Evolutionary conservation across 2,797 vertebrate genomes (phyloP), one percentile per base, ranked within the genome.

Genomic region (Sebastes wilsoni): DNA sequence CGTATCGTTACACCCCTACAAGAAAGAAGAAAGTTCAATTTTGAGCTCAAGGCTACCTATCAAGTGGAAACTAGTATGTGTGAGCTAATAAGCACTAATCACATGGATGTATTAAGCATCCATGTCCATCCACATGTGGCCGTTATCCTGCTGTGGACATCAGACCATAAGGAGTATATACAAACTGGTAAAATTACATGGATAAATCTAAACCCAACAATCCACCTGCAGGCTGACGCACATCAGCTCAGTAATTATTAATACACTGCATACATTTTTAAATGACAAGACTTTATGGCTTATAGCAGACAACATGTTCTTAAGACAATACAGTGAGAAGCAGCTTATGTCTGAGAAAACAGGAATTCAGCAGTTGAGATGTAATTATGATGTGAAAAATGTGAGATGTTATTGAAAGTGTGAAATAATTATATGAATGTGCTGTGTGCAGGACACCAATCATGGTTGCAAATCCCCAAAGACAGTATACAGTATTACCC

Each of bases 91-190:
- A n/a, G 28, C 18, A 42, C 14, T 42, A 42, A 42, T 42, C 38
- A 42, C 9, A 30, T 25, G 22, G 14, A 59, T 59, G 7, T 28
- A 27, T 62, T 73, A 66, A 71, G 46, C 58, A 74, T 68, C 32
- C 32, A 52, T 68, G 58, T 46, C 12, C 49, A 32, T 67, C 66
- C 46, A 74, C 68, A 75, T 60, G 42, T 18, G 16, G 25, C 12
- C 66, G 32, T 32, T 62, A 72, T 30, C 72, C 23, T 66, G 54
- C 73, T 46, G 52, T 14, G 61, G 25, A 64, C 73, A 79, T 78
- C 38, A 67, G n/a, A 49, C 59, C 6, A 25, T 56, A 13, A 59
- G 14, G 56, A 59, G 25, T 28, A 55, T 32, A 36, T 20, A 55
- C 42, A 64, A 65, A 72, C 42, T 10, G 62, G 28, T 25, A 28